Evolutionary conservation across 2,797 vertebrate species (phyloP).

Genomic region (Platyrinchus mystaceus): DNA sequence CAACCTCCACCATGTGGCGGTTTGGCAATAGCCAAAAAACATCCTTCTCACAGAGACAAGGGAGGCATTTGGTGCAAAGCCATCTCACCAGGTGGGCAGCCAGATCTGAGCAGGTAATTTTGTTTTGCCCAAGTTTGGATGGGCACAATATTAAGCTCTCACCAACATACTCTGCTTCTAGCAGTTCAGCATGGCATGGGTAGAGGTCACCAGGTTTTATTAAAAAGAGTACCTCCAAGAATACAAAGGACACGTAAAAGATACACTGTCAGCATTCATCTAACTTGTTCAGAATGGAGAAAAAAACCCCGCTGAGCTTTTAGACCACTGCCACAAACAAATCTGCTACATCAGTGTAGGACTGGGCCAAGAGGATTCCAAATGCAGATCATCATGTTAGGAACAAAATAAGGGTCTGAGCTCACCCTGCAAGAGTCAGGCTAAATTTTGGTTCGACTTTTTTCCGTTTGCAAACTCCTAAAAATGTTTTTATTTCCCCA

Average conservation of each 20-base stretch:
- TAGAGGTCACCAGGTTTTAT: not conserved
- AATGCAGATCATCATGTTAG: not conserved
- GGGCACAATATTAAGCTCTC: not conserved
- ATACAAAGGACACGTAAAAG: not conserved
- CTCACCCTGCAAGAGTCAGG: not conserved
- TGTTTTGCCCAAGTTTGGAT: not conserved
- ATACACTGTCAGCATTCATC: not conserved
- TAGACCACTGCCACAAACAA: not conserved
- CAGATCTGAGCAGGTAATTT: not conserved
- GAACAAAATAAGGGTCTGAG: not conserved
- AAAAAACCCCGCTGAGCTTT: not conserved
- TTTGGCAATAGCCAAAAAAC: not conserved
- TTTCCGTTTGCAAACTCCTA: not conserved
- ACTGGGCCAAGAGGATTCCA: not conserved
- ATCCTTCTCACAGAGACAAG: not conserved
- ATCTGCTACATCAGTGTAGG: not conserved
- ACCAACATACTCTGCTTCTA: not conserved
- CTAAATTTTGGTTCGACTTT: not conserved
- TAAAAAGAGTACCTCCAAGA: not conserved
- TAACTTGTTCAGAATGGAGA: not conserved
- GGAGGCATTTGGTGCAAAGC: not conserved
- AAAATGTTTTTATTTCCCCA: not conserved
- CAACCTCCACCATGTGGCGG: not conserved
- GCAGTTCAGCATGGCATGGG: not conserved
- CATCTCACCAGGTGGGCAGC: not conserved